These are phyloP conservation scores for Calypte anna DNA, from an alignment of 2,113 vertebrate species.

Conservation along the genomic window DNA sequence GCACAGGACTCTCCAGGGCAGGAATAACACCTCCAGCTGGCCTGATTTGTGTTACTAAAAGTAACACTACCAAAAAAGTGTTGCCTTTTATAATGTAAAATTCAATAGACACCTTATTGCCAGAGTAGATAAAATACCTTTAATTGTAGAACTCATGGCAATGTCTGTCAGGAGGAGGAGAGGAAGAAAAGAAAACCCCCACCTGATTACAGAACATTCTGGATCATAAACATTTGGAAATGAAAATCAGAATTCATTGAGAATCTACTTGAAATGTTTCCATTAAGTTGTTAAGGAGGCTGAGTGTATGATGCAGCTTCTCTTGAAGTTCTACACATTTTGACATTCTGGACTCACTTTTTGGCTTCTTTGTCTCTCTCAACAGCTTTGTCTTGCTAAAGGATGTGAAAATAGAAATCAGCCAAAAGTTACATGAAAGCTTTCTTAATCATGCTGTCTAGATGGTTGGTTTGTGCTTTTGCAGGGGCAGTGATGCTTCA, in stretches of 20 bases:
- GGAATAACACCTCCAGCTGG: conserved; percentile 25
- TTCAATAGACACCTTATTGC: not conserved
- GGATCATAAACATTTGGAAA: not conserved
- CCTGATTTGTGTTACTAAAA: conserved; percentile 27
- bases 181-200: not conserved
- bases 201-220: not conserved
- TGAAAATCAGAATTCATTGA: not conserved
- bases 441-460: rapidly evolving
- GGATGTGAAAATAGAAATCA: not conserved
- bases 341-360: not conserved
- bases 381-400: not conserved
- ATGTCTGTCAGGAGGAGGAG: not conserved
- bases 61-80: not conserved
- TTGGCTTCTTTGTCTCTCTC: not conserved
- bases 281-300: not conserved
- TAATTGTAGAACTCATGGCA: not conserved
- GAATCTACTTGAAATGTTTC: not conserved
- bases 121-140: not conserved
- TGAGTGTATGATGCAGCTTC: not conserved
- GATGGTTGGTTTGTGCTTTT: not conserved
- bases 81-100: not conserved
- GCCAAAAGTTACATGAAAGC: rapidly evolving
- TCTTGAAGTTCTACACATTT: not conserved
- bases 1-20: conserved; percentile 11
- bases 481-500: not conserved